These are phyloP conservation scores for Thymallus thymallus DNA, from an alignment of 2,113 vertebrate genomes.

Conservation along the genomic window DNA sequence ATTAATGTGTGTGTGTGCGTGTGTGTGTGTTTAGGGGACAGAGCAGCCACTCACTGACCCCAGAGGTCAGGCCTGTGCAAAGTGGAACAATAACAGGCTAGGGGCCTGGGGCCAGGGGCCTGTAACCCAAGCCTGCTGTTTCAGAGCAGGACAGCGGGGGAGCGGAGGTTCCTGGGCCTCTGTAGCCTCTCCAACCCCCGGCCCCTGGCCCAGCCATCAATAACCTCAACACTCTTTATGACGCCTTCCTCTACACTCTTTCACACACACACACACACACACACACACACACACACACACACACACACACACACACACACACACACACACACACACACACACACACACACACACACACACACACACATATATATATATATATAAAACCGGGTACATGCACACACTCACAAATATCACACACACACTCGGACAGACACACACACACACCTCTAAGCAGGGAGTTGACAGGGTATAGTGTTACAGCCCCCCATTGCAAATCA, in stretches of 20 bases:
- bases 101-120: slow-evolving; percentile 51
- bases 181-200: slow-evolving; percentile 48
- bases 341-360: slow-evolving; percentile 10
- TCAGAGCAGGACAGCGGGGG: slow-evolving; percentile 79
- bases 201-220: slow-evolving; percentile 67
- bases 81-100: slow-evolving; percentile 86
- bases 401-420: not conserved
- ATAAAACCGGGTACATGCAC: not conserved
- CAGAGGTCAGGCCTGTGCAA: slow-evolving; percentile 83
- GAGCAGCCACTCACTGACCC: slow-evolving; percentile 71
- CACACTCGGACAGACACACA: not conserved
- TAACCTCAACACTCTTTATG: slow-evolving; percentile 61
- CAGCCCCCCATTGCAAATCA: not conserved
- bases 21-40: slow-evolving; percentile 33
- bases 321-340: slow-evolving; percentile 13
- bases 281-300: slow-evolving; percentile 1
- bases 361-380: not conserved
- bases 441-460: not conserved
- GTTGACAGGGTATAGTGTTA: not conserved
- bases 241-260: slow-evolving; percentile 28
- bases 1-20: slow-evolving; percentile 49
- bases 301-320: not conserved
- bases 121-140: slow-evolving; percentile 86
- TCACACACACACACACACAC: not conserved
- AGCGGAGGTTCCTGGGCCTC: slow-evolving; percentile 70